Base-by-base conservation (phyloP, 1,140 invertebrate genomes). In the Sminthurides bifidus region DNA sequence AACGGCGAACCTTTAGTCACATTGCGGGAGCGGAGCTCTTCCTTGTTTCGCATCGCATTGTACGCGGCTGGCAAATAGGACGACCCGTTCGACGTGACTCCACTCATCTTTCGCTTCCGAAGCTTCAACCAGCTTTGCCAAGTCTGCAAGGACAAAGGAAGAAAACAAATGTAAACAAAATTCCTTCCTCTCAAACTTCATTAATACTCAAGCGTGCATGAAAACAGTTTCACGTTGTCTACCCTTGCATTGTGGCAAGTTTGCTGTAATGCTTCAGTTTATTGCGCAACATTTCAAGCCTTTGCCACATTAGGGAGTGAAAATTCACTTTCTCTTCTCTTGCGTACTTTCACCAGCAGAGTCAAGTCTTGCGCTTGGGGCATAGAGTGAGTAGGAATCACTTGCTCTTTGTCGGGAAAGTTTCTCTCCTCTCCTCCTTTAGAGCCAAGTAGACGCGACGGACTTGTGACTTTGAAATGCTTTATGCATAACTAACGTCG, bases 81-180 rank as follows among this genome's bases (percentile, higher is more conserved):
- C 15, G 27, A 35, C 1, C 43, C 38, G 0, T 27, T 35, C 8
- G 49, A 21, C 41, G 53, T 31, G 35, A 26, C 30, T 23, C 29
- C 29, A 29, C 56, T 61, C 60, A 62, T 62, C 53, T 62, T 58
- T 31, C 60, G 37, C 41, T 56, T 55, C 24, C 60, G 52, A 14
- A 62, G 31, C 38, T 62, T 58, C 37, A 58, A 31, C 60, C 56
- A 58, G 35, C 37, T 52, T 29, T 62, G 60, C 31, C 51, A 52
- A 49, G 29, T 52, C 56, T 58, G 43, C 4, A 49, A 21, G 6
- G 6, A 31, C 26, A 49, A 24, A 46, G 12, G 10, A 26, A 46
- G 6, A 26, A 46, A 24, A 24, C 14, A 46, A 27, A 24, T 43
- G 21, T 10, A n/a, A 6, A 12, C 17, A 8, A 10, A 43, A 8